Evolutionary conservation across 2,113 vertebrate species (phyloP).

Genomic region (Sialia sialis): DNA sequence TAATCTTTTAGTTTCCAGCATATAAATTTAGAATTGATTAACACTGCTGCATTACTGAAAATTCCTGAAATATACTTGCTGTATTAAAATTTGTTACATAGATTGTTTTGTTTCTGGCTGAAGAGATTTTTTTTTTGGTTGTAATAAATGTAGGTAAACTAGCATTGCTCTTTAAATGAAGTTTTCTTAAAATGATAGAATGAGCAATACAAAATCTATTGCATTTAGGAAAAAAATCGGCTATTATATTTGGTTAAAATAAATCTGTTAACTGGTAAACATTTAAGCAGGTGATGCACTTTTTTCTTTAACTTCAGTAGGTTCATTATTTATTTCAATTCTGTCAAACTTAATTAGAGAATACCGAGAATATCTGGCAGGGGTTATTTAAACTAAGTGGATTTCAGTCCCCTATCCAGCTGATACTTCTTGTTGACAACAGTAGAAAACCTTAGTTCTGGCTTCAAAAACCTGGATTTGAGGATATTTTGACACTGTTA

Average conservation of each 20-base stretch:
- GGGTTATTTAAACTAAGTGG: neutral
- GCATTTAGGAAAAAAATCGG: neutral
- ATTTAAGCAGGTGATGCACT: neutral
- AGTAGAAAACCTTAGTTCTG: neutral
- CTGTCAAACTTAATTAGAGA: neutral
- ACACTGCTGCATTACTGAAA: constrained; percentile 14
- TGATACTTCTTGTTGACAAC: neutral
- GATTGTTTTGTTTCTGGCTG: neutral
- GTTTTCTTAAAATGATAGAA: neutral
- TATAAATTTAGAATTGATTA: constrained; percentile 58
- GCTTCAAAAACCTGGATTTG: neutral
- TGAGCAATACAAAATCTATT: neutral
- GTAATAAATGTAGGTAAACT: neutral
- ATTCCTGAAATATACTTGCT: constrained; percentile 17
- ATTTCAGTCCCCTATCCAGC: neutral
- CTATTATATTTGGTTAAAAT: neutral
- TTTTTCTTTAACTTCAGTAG: neutral
- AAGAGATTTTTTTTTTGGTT: neutral
- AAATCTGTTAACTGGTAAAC: neutral
- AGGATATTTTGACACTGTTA: neutral
- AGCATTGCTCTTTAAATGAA: neutral
- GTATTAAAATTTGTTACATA: neutral
- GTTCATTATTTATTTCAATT: neutral
- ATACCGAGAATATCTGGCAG: neutral
- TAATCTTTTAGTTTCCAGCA: constrained; percentile 70